A percentile compares a stretch with the other conserved stretches of the same genome.
phyloP scores from a whole-genome alignment of 2,797 vertebrate genomes.

The Adelosebastes latens region DNA sequence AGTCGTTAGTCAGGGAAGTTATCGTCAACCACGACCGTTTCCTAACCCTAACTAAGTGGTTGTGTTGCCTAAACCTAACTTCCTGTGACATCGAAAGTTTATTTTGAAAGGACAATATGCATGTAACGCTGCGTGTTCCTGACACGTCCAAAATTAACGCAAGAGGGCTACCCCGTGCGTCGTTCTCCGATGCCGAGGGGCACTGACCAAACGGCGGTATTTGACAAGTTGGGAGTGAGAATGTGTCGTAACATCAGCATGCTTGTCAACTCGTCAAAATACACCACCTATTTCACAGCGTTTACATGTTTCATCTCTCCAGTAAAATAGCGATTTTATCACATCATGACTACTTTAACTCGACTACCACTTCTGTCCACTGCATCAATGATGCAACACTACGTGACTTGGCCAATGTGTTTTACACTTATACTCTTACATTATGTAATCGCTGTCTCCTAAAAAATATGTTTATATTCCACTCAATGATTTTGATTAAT shows the following conservation, averaged over 20 bases:
- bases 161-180: no score
- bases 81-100: no score
- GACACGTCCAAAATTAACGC: no score
- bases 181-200: not conserved
- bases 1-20: no score
- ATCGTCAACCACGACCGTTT: no score
- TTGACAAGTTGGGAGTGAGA: not conserved
- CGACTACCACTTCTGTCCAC: not conserved
- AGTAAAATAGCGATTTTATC: not conserved
- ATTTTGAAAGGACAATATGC: no score
- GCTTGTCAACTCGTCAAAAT: not conserved
- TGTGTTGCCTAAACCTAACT: no score
- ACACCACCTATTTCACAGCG: not conserved
- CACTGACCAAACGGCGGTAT: fast-evolving
- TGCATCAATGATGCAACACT: not conserved
- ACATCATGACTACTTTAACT: not conserved
- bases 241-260: no score
- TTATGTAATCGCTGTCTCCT: not conserved
- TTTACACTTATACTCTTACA: not conserved
- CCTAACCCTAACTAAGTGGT: no score
- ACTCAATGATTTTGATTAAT: not conserved
- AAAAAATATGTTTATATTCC: not conserved
- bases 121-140: no score
- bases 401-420: not conserved
- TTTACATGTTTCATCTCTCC: not conserved